Evolutionary conservation across 2,113 vertebrate genomes (phyloP), one percentile per base, ranked within the genome.

Genomic region (Irena cyanogastra): DNA sequence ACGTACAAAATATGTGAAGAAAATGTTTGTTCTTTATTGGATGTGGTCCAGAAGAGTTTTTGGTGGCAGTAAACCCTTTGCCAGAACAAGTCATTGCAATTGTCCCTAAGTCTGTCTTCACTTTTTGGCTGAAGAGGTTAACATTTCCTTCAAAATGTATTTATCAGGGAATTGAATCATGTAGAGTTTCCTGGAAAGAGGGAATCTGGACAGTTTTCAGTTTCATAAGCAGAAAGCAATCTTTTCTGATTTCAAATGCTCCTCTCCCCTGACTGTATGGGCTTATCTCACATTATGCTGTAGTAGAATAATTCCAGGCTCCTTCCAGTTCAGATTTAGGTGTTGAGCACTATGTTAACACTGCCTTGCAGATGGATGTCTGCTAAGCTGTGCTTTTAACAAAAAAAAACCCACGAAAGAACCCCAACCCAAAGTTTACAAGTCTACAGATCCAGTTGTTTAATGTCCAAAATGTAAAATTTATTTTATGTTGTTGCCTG

Each of bases 221-320:
- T 68, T 90, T 79, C 77, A 66, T 45, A 69, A 75, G 21, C 23
- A 72, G 44, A 87, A 83, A 26, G 3, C 7, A 28, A 0, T 54
- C 9, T 83, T 75, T 64, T 31, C 14, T 63, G 33, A 15, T 60
- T 64, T 71, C n/a, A 33, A 24, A 2, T 61, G 45, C 18, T 74
- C 8, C 22, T 76, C 10, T 72, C 3, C 4, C 15, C 63, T 61
- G 49, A 28, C 13, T 10, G 2, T 49, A 5, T 35, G 70, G 23
- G 21, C 7, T 2, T 70, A 13, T 42, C 31, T 82, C 0, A 0
- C 23, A 3, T 69, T 72, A 26, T 16, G 33, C n/a, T 85, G 6
- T 45, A 35, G 59, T 11, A n/a, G n/a, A 88, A 35, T 85, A 83
- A 61, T 66, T 81, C 35, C 57, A 13, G 70, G 59, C 10, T 11